Evolutionary conservation across 2,113 vertebrate species (phyloP), one percentile per base, ranked within the genome.

Genomic region (Macquaria ambigua): DNA sequence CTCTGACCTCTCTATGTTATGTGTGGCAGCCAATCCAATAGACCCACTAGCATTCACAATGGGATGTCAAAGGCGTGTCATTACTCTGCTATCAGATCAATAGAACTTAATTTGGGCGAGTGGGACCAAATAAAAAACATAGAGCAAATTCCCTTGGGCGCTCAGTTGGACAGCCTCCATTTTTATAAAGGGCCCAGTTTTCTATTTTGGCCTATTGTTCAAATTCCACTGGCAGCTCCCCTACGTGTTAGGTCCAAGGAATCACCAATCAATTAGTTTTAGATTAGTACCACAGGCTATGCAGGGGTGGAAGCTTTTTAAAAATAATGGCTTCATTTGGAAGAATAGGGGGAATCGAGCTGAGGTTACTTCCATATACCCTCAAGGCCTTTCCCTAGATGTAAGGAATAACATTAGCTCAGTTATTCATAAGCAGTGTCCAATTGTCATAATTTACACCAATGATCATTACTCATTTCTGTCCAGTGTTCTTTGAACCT

Each of bases 241-340:
- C 25, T 14, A 46, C 1, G 16, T 31, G 68, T 82, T 61, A 20
- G 56, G 55, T 77, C 53, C 72, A 53, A 67, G 39, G 64, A 87
- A 90, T 84, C 68, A 55, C 77, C 72, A 81, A 90, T 93, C 92
- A 91, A 85, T 90, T 87, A 69, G 71, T 85, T 85, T 88, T 73
- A 89, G 76, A 93, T 90, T 87, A 89, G 68, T 59, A 80, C 90
- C 83, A 82, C 28, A 1, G 87, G 89, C 89, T 52, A 88, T 66
- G 53, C 80, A 76, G 76, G 37, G 70, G 55, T 72, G 64, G 68
- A 75, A 39, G 74, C 37, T 64, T 85, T 81, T 31, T 72, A 84
- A 77, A 87, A 92, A 79, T 82, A 89, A 89, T 82, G 79, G 63
- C 87, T 87, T 82, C 48, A 87, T 63, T 83, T 84, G 66, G 62